Percentiles rank a stretch among this genome's conserved stretches.
Conservation (phyloP, 1,140 invertebrate species). For the Ectropis grisescens region DNA sequence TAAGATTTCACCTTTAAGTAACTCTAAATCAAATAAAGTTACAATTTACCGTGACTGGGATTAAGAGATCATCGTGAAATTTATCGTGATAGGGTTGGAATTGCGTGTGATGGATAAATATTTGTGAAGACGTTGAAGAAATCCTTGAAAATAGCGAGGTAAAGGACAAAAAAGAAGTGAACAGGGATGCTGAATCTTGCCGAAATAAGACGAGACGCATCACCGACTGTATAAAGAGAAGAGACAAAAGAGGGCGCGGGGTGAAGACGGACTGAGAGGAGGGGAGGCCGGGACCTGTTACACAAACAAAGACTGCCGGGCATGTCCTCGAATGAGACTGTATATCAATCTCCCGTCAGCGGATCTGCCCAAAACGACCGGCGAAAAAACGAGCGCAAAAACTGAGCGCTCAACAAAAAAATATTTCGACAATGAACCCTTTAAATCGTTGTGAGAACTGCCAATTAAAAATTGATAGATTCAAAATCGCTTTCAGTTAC, state of each 20-base stretch:
- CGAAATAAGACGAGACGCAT: slow-evolving; percentile 51
- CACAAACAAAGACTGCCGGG: slow-evolving; percentile 60
- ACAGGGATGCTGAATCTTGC: slow-evolving; percentile 5
- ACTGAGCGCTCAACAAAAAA: slow-evolving; percentile 35
- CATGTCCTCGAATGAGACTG: slow-evolving; percentile 56
- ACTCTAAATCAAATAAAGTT: no score
- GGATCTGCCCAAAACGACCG: slow-evolving; percentile 56
- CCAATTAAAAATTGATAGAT: slow-evolving; percentile 69
- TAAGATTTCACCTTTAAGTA: no score
- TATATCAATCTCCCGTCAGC: slow-evolving; percentile 68
- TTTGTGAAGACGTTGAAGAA: no score
- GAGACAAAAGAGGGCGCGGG: slow-evolving; percentile 39
- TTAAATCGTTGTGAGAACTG: slow-evolving; percentile 60
- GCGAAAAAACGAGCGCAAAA: slow-evolving; percentile 54
- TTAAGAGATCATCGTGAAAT: no score
- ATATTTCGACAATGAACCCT: slow-evolving; percentile 58
- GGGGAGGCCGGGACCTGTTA: slow-evolving; percentile 38
- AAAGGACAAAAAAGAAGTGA: no score
- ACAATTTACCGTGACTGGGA: no score
- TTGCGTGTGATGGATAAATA: no score
- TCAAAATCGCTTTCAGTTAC: slow-evolving; percentile 39
- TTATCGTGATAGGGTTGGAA: no score
- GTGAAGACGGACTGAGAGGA: slow-evolving; percentile 17
- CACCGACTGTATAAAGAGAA: slow-evolving; percentile 51
- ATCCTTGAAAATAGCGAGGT: no score